phyloP scores from a whole-genome alignment of 2,797 vertebrate species.

The Florisuga fusca region DNA sequence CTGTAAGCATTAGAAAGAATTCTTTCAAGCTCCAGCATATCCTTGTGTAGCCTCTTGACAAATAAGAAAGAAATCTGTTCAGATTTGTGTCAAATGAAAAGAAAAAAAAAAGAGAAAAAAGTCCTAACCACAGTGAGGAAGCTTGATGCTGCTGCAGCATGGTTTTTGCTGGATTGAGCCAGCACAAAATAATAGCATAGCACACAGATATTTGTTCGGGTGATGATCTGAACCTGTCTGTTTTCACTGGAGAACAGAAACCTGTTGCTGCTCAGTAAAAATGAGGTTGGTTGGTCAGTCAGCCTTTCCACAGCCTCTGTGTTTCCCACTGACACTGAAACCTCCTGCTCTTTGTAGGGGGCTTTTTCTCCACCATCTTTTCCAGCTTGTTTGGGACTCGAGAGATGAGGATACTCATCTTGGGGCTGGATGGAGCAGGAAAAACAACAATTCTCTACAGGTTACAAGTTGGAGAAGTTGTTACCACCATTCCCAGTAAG shows the following conservation, averaged over 20 bases:
- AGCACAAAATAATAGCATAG: not conserved
- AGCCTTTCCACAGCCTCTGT: not conserved
- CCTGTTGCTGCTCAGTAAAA: not conserved
- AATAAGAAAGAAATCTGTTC: not conserved
- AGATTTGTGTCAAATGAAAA: not conserved
- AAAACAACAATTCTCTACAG: constrained; percentile 98
- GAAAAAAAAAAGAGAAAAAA: not conserved
- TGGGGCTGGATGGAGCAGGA: constrained; percentile 96
- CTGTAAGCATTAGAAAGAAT: not conserved
- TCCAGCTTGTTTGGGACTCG: constrained; percentile 94
- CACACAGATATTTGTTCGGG: not conserved
- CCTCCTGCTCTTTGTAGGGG: constrained; percentile 80
- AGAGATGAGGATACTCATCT: constrained; percentile 98
- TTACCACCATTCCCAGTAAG: constrained; percentile 98
- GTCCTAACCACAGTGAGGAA: not conserved
- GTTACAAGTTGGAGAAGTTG: constrained; percentile 97
- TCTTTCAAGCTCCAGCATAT: not conserved
- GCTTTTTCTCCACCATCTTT: constrained; percentile 96
- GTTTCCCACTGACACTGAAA: not conserved
- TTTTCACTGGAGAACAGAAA: not conserved
- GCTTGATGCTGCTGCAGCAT: not conserved
- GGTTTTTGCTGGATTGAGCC: not conserved
- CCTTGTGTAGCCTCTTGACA: not conserved
- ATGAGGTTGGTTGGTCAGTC: not conserved
- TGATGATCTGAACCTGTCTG: not conserved